Evolutionary conservation across 2,113 vertebrate genomes (phyloP).

Genomic region (Saccopteryx leptura): DNA sequence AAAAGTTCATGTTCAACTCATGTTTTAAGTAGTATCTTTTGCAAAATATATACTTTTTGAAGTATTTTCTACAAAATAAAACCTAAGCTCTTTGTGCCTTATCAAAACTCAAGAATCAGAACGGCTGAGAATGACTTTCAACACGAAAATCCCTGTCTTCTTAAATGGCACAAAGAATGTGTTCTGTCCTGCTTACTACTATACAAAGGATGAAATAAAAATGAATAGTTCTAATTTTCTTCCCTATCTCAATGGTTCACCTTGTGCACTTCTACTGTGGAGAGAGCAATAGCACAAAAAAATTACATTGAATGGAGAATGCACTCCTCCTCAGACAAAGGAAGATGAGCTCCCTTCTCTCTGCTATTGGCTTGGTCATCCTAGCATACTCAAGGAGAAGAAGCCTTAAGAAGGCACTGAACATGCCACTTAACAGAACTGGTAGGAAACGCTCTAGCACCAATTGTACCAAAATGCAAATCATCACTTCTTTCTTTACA

Average conservation of each 20-base stretch:
- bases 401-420: background rate
- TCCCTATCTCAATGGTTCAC: background rate
- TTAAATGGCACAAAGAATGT: background rate
- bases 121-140: background rate
- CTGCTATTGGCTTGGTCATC: background rate
- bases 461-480: background rate
- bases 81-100: background rate
- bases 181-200: background rate
- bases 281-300: background rate
- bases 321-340: background rate
- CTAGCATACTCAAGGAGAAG: background rate
- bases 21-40: slow-evolving; percentile 21
- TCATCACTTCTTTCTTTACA: background rate
- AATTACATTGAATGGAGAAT: background rate
- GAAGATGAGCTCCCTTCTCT: background rate
- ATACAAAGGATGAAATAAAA: slow-evolving; percentile 3
- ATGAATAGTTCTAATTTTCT: background rate
- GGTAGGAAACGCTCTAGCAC: background rate
- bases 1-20: slow-evolving; percentile 29
- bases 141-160: background rate
- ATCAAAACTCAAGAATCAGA: slow-evolving; percentile 60
- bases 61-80: slow-evolving; percentile 12
- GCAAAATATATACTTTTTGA: background rate
- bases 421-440: background rate
- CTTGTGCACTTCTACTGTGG: background rate